Conservation (phyloP, 2,888 invertebrate species). For the Pollenia angustigena region DNA sequence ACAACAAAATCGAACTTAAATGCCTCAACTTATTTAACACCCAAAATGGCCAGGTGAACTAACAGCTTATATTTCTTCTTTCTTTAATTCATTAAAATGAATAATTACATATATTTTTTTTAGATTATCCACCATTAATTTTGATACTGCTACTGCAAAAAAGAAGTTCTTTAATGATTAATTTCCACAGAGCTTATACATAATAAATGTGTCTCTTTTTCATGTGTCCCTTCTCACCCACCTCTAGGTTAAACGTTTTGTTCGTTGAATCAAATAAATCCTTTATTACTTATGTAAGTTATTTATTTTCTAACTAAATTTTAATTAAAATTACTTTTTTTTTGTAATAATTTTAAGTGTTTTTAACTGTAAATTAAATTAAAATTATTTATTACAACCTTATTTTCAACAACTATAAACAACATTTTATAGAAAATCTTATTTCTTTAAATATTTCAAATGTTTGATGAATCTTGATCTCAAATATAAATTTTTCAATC, state of each 20-base stretch:
- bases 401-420: no score
- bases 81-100: no score
- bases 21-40: conserved; percentile 70
- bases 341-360: not conserved
- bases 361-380: not conserved
- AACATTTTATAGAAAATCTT: not conserved
- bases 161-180: conserved; percentile 77
- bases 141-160: conserved; percentile 76
- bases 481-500: no score
- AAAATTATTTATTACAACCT: not conserved
- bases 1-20: conserved; percentile 62
- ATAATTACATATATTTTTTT: conserved; percentile 15
- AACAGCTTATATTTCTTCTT: no score
- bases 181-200: not conserved
- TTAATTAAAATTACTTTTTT: not conserved
- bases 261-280: not conserved
- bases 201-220: not conserved
- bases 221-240: not conserved
- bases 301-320: not conserved
- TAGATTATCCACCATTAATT: conserved; percentile 76
- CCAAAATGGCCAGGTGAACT: conserved; percentile 76
- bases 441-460: no score
- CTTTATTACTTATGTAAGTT: not conserved
- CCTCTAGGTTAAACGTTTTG: not conserved
- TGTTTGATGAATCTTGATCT: no score